A percentile compares a stretch with the other conserved stretches of the same genome.
Conservation (phyloP, 2,888 invertebrate genomes). For the Philereme transversata region DNA sequence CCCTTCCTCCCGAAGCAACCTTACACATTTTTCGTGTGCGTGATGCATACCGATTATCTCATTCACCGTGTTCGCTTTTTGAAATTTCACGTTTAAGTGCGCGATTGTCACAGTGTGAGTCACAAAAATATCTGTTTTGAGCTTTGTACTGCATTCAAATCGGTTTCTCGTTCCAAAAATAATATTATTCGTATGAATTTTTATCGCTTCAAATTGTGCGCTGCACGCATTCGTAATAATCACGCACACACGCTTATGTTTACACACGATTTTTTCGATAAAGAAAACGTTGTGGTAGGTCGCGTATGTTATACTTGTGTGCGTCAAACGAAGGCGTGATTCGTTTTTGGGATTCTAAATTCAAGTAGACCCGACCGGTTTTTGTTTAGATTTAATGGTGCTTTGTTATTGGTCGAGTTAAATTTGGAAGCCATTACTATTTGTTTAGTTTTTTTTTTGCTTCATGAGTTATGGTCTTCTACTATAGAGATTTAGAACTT, state of each 20-base stretch:
- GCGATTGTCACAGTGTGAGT: slow-evolving; percentile 61
- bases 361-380: slow-evolving; percentile 54
- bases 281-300: slow-evolving; percentile 68
- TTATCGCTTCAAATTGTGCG: slow-evolving; percentile 60
- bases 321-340: slow-evolving; percentile 52
- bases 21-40: slow-evolving; percentile 74
- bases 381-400: slow-evolving; percentile 43
- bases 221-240: slow-evolving; percentile 36
- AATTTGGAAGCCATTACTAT: slow-evolving; percentile 32
- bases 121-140: slow-evolving; percentile 71
- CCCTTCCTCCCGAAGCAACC: slow-evolving; percentile 56
- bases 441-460: slow-evolving; percentile 22
- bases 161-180: slow-evolving; percentile 59
- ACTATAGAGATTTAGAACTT: background rate
- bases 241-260: slow-evolving; percentile 27
- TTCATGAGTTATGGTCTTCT: slow-evolving; percentile 8
- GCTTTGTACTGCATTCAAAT: slow-evolving; percentile 65
- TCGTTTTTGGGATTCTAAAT: slow-evolving; percentile 71
- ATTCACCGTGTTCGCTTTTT: slow-evolving; percentile 69
- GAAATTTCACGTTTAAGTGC: slow-evolving; percentile 66
- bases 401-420: slow-evolving; percentile 45
- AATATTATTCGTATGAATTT: slow-evolving; percentile 61
- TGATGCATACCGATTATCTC: slow-evolving; percentile 80
- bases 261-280: slow-evolving; percentile 36
- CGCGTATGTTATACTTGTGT: slow-evolving; percentile 51